These are phyloP conservation scores for Jacana jacana DNA, from an alignment of 2,113 vertebrate genomes.

Conservation along the genomic window DNA sequence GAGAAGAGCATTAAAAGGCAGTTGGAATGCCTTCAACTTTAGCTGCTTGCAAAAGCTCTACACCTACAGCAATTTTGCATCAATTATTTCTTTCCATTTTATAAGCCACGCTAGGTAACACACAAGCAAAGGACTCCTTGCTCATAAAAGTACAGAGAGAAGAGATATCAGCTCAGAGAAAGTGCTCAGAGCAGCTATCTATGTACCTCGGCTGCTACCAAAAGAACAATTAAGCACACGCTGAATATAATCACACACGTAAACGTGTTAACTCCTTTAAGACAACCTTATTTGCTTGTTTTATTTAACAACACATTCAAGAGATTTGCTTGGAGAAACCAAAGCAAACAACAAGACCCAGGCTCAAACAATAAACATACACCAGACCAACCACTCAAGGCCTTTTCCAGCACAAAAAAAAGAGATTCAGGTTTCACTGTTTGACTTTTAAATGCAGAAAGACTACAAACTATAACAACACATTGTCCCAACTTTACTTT, in stretches of 20 bases:
- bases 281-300: not conserved
- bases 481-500: fast-evolving
- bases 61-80: not conserved
- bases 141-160: not conserved
- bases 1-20: not conserved
- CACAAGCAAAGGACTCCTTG: fast-evolving
- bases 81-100: not conserved
- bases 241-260: not conserved
- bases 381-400: not conserved
- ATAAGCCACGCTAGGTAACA: not conserved
- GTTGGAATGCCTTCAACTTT: not conserved
- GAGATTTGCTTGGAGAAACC: not conserved
- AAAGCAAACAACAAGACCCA: not conserved
- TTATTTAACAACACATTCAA: not conserved
- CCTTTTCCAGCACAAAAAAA: not conserved
- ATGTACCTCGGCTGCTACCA: not conserved
- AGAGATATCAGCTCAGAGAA: not conserved
- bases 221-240: not conserved
- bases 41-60: not conserved
- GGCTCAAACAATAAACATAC: not conserved
- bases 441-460: not conserved
- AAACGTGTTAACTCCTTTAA: not conserved
- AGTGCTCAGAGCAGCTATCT: not conserved
- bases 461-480: fast-evolving
- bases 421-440: fast-evolving